Evolutionary conservation across 2,797 vertebrate species (phyloP).

Genomic region (Myoxocephalus aenaeus): DNA sequence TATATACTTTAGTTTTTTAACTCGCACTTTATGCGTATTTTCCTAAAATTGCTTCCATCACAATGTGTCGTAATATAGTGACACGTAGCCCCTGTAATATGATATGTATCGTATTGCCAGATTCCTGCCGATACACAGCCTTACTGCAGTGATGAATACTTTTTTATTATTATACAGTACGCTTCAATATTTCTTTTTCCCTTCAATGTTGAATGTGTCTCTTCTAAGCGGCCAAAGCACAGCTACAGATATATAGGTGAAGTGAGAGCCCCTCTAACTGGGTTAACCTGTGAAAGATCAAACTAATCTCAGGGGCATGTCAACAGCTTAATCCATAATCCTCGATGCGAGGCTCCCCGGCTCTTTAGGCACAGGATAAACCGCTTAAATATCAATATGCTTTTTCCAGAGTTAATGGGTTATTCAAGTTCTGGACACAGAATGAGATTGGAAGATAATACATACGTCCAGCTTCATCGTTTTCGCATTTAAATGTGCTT

Average conservation of each 20-base stretch:
- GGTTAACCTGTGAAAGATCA: conserved; percentile 73
- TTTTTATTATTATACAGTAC: conserved; percentile 19
- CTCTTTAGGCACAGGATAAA: conserved; percentile 52
- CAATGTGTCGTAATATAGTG: not conserved
- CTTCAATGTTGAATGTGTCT: not conserved
- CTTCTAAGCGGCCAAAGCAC: conserved; percentile 1
- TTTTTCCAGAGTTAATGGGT: conserved; percentile 51
- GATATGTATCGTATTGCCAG: not conserved
- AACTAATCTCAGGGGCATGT: conserved; percentile 73
- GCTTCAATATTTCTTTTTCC: conserved; percentile 18
- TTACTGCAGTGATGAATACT: conserved; percentile 13
- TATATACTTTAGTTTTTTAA: not conserved
- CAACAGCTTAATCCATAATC: conserved; percentile 74
- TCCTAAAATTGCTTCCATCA: not conserved
- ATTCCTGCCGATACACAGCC: not conserved
- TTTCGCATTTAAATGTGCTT: conserved; percentile 44
- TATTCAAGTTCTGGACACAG: conserved; percentile 33
- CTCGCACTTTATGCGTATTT: not conserved
- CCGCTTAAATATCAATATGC: conserved; percentile 67
- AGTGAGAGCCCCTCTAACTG: conserved; percentile 22
- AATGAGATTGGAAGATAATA: conserved; percentile 49
- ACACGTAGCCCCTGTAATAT: not conserved
- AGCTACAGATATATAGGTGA: conserved; percentile 29
- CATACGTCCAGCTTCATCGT: conserved; percentile 4
- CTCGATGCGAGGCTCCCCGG: conserved; percentile 25